These are phyloP conservation scores for Brachyopa scutellaris DNA, from an alignment of 2,888 invertebrate species.

Conservation along the genomic window DNA sequence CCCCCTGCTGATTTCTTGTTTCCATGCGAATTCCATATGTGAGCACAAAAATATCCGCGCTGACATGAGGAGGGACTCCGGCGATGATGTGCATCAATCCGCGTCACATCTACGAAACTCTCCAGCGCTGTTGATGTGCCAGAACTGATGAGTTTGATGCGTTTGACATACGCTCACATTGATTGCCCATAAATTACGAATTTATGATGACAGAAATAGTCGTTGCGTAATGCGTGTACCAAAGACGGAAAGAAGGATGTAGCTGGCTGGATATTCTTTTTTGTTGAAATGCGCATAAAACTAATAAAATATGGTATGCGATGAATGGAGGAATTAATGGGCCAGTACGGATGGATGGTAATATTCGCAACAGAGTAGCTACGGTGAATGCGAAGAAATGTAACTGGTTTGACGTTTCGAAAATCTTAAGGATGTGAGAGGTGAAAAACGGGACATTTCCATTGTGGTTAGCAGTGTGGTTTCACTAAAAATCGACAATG, in stretches of 20 bases:
- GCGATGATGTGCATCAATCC: constrained; percentile 70
- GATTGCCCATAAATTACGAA: constrained; percentile 82
- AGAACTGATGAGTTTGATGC: constrained; percentile 79
- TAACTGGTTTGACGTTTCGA: constrained; percentile 30
- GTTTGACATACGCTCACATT: constrained; percentile 82
- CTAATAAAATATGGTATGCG: constrained; percentile 60
- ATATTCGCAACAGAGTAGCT: constrained; percentile 29
- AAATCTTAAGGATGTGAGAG: neutral
- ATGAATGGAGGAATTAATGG: constrained; percentile 69
- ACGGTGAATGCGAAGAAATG: constrained; percentile 4
- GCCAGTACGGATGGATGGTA: constrained; percentile 63
- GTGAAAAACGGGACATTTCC: neutral
- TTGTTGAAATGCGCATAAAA: constrained; percentile 48
- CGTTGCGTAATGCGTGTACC: constrained; percentile 70
- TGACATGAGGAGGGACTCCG: constrained; percentile 16
- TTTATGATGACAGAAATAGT: constrained; percentile 81
- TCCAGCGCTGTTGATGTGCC: constrained; percentile 62
- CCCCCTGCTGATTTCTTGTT: constrained; percentile 47
- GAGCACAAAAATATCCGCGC: constrained; percentile 49
- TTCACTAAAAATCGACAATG: neutral
- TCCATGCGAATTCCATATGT: constrained; percentile 59
- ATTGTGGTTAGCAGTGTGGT: constrained; percentile 40
- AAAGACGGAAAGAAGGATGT: constrained; percentile 34
- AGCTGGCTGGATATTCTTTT: constrained; percentile 24
- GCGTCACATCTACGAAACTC: constrained; percentile 44